A percentile compares a stretch with the other conserved stretches of the same genome.
Conservation (phyloP, 1,140 invertebrate species). For the Apis laboriosa region DNA sequence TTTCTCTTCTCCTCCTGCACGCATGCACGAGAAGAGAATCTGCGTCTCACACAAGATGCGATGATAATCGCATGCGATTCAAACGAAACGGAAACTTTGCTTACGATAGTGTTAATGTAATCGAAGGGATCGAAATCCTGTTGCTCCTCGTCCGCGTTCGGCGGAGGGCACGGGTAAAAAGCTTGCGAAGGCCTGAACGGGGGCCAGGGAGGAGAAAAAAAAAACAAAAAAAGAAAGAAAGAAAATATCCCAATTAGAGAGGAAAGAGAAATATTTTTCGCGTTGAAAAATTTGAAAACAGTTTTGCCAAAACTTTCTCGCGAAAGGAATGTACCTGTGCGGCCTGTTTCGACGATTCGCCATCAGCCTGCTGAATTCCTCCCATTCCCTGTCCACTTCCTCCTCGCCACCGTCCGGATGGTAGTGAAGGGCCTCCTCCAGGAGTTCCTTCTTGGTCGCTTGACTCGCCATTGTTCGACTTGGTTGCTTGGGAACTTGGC, state of each 20-base stretch:
- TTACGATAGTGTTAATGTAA: constrained; percentile 84
- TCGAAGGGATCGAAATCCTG: constrained; percentile 82
- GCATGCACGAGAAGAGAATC: not conserved
- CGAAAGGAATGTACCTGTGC: constrained; percentile 70
- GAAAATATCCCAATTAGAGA: constrained; percentile 36
- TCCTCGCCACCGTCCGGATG: constrained; percentile 79
- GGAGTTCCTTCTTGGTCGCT: constrained; percentile 77
- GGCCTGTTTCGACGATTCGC: constrained; percentile 78
- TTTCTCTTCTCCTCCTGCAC: no score
- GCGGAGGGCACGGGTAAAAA: constrained; percentile 86
- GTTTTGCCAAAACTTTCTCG: no score
- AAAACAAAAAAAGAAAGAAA: not conserved
- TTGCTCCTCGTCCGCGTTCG: constrained; percentile 80
- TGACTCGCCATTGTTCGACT: constrained; percentile 69
- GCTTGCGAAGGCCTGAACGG: constrained; percentile 80
- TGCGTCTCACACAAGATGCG: not conserved
- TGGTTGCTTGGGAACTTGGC: not conserved
- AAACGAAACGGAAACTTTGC: not conserved
- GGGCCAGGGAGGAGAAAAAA: not conserved
- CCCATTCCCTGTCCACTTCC: constrained; percentile 83
- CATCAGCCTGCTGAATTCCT: constrained; percentile 83
- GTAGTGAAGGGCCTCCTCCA: constrained; percentile 77
- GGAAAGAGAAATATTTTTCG: no score
- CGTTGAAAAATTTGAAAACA: no score
- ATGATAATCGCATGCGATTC: not conserved